These are phyloP conservation scores for Falcaria lacertinaria DNA, from an alignment of 2,888 invertebrate genomes.

Conservation along the genomic window DNA sequence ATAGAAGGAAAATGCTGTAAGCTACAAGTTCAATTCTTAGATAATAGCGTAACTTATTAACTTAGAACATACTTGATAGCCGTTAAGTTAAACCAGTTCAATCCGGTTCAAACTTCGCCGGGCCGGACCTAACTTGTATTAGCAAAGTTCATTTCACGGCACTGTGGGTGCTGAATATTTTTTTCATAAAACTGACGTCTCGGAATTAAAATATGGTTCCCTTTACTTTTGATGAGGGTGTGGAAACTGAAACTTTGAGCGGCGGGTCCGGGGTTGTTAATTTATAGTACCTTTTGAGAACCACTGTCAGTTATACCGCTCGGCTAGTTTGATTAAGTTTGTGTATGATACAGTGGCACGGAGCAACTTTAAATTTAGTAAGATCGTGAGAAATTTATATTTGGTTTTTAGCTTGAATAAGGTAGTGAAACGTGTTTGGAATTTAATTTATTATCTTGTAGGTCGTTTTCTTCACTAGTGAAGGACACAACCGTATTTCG, in stretches of 20 bases:
- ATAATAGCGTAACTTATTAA: conserved; percentile 17
- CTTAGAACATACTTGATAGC: conserved; percentile 20
- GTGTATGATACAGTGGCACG: conserved; percentile 4
- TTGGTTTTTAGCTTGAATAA: too few relatives aligned
- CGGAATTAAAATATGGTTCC: conserved; percentile 31
- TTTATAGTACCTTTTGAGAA: conserved; percentile 13
- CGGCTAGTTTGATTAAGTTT: conserved; percentile 13
- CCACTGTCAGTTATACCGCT: conserved; percentile 3
- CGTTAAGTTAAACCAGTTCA: conserved; percentile 11
- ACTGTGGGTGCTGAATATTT: conserved; percentile 26
- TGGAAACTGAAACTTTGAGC: conserved; percentile 8
- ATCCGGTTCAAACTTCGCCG: conserved; percentile 12
- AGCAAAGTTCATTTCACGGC: conserved; percentile 26
- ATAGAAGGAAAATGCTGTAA: background rate
- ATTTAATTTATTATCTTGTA: too few relatives aligned
- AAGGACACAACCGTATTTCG: too few relatives aligned
- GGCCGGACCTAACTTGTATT: conserved; percentile 19
- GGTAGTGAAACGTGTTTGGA: too few relatives aligned
- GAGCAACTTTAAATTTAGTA: background rate
- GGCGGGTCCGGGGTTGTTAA: conserved; percentile 18
- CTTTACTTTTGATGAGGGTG: conserved; percentile 30
- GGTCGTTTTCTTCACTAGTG: too few relatives aligned
- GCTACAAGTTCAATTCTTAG: conserved; percentile 10
- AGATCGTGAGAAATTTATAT: background rate
- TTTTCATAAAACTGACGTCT: conserved; percentile 41